These are phyloP conservation scores for Aphaenogaster ashmeadi DNA, from an alignment of 1,140 invertebrate species.

Conservation along the genomic window DNA sequence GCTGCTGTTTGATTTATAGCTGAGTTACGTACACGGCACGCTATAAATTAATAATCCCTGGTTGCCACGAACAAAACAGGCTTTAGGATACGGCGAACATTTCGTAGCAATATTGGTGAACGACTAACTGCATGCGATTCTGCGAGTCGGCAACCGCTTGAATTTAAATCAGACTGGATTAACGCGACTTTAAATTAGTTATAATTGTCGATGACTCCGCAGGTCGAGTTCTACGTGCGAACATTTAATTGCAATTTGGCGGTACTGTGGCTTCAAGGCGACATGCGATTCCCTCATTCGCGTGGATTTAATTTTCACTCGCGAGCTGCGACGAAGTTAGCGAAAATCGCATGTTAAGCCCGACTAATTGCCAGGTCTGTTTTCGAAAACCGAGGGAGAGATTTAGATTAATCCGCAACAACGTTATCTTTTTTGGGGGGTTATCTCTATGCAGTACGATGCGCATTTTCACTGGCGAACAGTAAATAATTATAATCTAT, in stretches of 20 bases:
- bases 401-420: slow-evolving; percentile 21
- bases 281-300: slow-evolving; percentile 71
- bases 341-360: slow-evolving; percentile 56
- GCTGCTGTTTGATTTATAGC: slow-evolving; percentile 50
- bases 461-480: not conserved
- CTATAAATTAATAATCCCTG: slow-evolving; percentile 59
- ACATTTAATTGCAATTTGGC: slow-evolving; percentile 70
- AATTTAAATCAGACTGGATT: slow-evolving; percentile 60
- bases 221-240: slow-evolving; percentile 38
- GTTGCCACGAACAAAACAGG: slow-evolving; percentile 52
- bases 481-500: not conserved
- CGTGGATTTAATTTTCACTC: slow-evolving; percentile 56
- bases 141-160: slow-evolving; percentile 39
- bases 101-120: slow-evolving; percentile 55
- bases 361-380: slow-evolving; percentile 44
- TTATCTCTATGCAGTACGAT: not conserved
- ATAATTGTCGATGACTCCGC: slow-evolving; percentile 54
- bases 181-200: slow-evolving; percentile 65
- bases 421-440: not conserved
- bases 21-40: slow-evolving; percentile 35
- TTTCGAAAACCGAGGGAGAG: slow-evolving; percentile 20
- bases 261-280: slow-evolving; percentile 9
- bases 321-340: slow-evolving; percentile 30
- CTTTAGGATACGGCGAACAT: slow-evolving; percentile 9
- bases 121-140: slow-evolving; percentile 46